phyloP scores from a whole-genome alignment of 2,797 vertebrate species.

The Platyrinchus mystaceus region DNA sequence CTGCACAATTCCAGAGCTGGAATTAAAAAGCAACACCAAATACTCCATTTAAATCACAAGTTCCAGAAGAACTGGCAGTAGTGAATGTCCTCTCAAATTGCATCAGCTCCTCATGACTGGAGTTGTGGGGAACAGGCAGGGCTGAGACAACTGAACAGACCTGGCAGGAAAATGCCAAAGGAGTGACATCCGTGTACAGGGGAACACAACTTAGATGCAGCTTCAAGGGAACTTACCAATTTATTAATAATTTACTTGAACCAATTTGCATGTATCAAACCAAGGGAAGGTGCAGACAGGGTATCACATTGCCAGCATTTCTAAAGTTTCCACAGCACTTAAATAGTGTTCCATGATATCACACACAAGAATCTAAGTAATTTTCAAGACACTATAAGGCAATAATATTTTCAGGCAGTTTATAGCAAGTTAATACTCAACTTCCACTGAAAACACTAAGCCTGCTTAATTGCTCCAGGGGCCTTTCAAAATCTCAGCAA shows the following conservation, averaged over 20 bases:
- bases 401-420: neutral
- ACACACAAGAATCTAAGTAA: neutral
- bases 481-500: neutral
- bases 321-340: neutral
- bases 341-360: neutral
- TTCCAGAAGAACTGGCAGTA: neutral
- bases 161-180: neutral
- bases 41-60: neutral
- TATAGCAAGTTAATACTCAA: neutral
- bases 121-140: neutral
- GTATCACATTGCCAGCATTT: neutral
- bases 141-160: neutral
- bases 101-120: neutral
- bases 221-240: neutral
- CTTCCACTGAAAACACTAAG: neutral
- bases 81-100: neutral
- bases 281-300: neutral
- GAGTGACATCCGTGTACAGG: neutral
- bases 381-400: neutral
- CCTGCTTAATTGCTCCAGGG: constrained; percentile 7
- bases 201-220: neutral
- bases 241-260: neutral
- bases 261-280: neutral
- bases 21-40: neutral
- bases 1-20: neutral